These are phyloP conservation scores for Oegoconia quadripuncta DNA, from an alignment of 2,888 invertebrate genomes.

Conservation along the genomic window DNA sequence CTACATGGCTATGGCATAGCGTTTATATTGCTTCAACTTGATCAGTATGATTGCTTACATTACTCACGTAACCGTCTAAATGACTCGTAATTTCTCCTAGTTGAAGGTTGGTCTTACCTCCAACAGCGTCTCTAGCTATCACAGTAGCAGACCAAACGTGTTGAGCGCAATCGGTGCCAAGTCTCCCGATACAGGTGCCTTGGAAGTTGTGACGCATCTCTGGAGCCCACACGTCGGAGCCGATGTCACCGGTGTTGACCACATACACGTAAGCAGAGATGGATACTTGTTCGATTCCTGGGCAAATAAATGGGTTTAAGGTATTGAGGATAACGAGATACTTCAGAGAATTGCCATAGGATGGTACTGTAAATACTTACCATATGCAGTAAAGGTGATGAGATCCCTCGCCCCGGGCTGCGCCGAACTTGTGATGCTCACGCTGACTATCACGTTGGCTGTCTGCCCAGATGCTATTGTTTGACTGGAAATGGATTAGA, in stretches of 20 bases:
- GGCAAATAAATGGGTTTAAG: no score
- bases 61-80: no score
- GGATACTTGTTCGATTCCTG: constrained; percentile 60
- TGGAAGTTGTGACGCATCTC: constrained; percentile 79
- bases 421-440: constrained; percentile 61
- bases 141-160: constrained; percentile 85
- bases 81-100: no score
- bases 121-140: constrained; percentile 81
- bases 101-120: constrained; percentile 80
- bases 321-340: no score
- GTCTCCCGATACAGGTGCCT: constrained; percentile 79
- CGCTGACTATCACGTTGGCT: constrained; percentile 74
- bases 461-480: constrained; percentile 74
- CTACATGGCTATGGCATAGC: no score
- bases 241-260: constrained; percentile 32
- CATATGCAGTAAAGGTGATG: constrained; percentile 81
- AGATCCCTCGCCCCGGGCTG: constrained; percentile 79
- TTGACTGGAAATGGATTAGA: constrained; percentile 47
- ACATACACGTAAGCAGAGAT: constrained; percentile 66
- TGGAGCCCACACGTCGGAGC: constrained; percentile 75
- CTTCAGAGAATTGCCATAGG: no score
- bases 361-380: constrained; percentile 47
- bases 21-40: no score
- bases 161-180: constrained; percentile 79
- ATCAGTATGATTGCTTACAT: no score